Evolutionary conservation across 2,797 vertebrate genomes (phyloP), one percentile per base, ranked within the genome.

Genomic region (Danio albolineatus): DNA sequence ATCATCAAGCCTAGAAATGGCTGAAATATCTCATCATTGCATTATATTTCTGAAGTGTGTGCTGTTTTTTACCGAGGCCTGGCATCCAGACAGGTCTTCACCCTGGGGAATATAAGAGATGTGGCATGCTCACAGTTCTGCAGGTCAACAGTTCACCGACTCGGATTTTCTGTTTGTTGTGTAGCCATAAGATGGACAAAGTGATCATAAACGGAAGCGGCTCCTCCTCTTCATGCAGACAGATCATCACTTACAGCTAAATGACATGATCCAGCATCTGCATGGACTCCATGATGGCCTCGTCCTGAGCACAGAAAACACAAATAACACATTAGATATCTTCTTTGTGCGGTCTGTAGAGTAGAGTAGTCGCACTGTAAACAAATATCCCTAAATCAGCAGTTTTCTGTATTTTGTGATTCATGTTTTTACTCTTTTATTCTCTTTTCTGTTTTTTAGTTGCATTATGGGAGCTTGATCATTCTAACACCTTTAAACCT

Each of bases 221-320:
- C 44, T 41, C 12, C 10, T 1, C 2, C 43, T 1, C 1, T 28
- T 59, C 46, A 48, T 46, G 44, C 12, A 16, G 6, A 7, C 13
- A 59, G 19, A 57, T 41, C 43, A 19, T 51, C 66, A 61, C 60
- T 74, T 7, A 9, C 84, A 60, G 91, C 65, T 95, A 99, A 93
- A 99, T 97, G 82, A 98, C 94, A 0, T 96, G 94, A 90, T 99
- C 97, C 70, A 99, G 97, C 88, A 98, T 94, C 86, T 97, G 95
- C 97, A 99, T 98, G 93, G 97, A 98, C 89, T 96, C 93, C 96
- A 99, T 97, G 92, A 99, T 98, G 91, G 97, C 97, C 88, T 98
- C 96, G 0, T 99, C 98, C 98, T 99, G 79, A 28, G 59, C 56
- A 17, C 36, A 41, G 38, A 57, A 38, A 28, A 46, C 62, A 51